A percentile compares a stretch with the other conserved stretches of the same genome.
Evolutionary conservation across 2,797 vertebrate species (phyloP).

Genomic region (Allobates femoralis): DNA sequence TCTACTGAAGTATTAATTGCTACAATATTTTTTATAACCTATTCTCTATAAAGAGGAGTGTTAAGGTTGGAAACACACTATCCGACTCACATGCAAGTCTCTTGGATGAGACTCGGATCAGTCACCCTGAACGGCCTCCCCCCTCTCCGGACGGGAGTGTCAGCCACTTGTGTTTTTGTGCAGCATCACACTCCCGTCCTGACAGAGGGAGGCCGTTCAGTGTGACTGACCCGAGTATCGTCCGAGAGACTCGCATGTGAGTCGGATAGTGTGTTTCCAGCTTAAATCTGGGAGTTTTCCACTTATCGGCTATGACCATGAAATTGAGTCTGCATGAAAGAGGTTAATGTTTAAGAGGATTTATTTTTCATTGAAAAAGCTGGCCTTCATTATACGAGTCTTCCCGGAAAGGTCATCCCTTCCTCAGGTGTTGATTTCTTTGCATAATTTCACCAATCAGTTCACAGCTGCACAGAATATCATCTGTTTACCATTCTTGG

Average conservation of each 20-base stretch:
- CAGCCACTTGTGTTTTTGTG: too few species aligned
- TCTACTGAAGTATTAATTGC: conserved; percentile 77
- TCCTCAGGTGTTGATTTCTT: conserved; percentile 54
- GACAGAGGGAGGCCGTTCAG: too few species aligned
- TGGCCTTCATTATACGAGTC: conserved; percentile 22
- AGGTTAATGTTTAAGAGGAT: conserved; percentile 12
- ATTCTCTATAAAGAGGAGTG: conserved; percentile 72
- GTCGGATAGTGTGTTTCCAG: too few species aligned
- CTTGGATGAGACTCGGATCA: too few species aligned
- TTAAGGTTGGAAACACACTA: too few species aligned
- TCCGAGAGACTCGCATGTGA: too few species aligned
- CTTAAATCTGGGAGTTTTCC: conserved; percentile 67
- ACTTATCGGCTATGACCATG: neutral
- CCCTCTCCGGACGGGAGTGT: too few species aligned
- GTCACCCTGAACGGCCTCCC: too few species aligned
- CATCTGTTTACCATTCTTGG: neutral
- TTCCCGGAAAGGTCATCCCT: conserved; percentile 46
- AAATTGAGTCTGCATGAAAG: conserved; percentile 1
- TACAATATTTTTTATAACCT: conserved; percentile 79
- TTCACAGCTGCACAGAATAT: conserved; percentile 7
- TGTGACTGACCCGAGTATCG: too few species aligned
- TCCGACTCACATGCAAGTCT: too few species aligned
- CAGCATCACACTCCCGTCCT: too few species aligned
- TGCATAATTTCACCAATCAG: conserved; percentile 57
- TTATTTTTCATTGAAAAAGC: neutral